A percentile compares a stretch with the other conserved stretches of the same genome.
Evolutionary conservation across 2,888 invertebrate species (phyloP).

Genomic region (Sinelater perroti): DNA sequence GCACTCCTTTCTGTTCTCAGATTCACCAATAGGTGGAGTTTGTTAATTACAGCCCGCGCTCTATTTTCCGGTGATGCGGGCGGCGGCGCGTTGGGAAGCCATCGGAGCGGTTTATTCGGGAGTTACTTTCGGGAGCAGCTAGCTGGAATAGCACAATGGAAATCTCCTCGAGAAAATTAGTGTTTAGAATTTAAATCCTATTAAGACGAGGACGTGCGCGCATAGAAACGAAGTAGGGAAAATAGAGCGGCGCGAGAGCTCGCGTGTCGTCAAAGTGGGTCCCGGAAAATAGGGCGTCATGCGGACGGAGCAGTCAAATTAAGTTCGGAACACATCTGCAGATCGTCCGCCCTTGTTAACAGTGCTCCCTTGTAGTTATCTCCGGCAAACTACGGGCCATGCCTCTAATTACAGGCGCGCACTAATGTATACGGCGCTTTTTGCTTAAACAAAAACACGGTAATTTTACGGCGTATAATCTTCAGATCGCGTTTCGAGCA

Average conservation of each 20-base stretch:
- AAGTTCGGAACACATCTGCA: slow-evolving; percentile 41
- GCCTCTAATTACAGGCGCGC: slow-evolving; percentile 40
- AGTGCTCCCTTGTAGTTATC: slow-evolving; percentile 40
- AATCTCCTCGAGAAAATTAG: slow-evolving; percentile 18
- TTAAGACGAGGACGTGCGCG: slow-evolving; percentile 19
- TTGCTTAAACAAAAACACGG: slow-evolving; percentile 40
- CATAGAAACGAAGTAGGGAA: slow-evolving; percentile 27
- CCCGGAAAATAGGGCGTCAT: slow-evolving; percentile 34
- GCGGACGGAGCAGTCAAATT: slow-evolving; percentile 44
- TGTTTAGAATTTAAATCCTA: slow-evolving; percentile 23
- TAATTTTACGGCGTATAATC: slow-evolving; percentile 45
- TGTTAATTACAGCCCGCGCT: no score
- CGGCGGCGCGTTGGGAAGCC: background rate
- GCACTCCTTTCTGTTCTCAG: no score
- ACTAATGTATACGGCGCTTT: slow-evolving; percentile 37
- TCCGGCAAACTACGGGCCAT: slow-evolving; percentile 38
- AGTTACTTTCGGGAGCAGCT: slow-evolving; percentile 17
- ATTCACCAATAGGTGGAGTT: no score
- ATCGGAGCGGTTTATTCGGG: background rate
- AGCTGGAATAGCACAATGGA: slow-evolving; percentile 14
- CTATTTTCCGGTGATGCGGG: background rate
- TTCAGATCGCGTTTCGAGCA: slow-evolving; percentile 44
- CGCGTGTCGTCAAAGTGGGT: slow-evolving; percentile 33
- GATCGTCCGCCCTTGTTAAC: slow-evolving; percentile 38
- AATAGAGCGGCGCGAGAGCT: slow-evolving; percentile 19